Evolutionary conservation across 2,888 invertebrate genomes (phyloP).

Genomic region (Polyploca ridens): DNA sequence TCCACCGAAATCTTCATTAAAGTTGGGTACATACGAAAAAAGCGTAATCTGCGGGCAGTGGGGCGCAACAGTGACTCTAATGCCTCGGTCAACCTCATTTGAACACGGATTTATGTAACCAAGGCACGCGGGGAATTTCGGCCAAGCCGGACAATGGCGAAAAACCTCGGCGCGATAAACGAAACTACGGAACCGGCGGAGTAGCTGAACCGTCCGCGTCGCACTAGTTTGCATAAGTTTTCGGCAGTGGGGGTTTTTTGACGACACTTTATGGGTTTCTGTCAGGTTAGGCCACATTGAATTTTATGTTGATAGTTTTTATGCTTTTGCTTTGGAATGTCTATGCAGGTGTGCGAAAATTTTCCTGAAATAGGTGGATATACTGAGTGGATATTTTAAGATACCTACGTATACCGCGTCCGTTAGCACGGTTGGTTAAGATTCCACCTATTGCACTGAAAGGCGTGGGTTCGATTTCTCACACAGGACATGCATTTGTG

Average conservation of each 20-base stretch:
- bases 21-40: conserved; percentile 28
- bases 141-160: conserved; percentile 42
- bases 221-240: conserved; percentile 44
- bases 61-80: conserved; percentile 21
- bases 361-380: too few species aligned
- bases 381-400: too few species aligned
- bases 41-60: conserved; percentile 5
- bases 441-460: too few species aligned
- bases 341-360: not conserved
- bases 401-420: too few species aligned
- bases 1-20: conserved; percentile 24
- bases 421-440: too few species aligned
- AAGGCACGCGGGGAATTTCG: conserved; percentile 51
- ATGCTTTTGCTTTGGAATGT: not conserved
- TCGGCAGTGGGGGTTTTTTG: conserved; percentile 24
- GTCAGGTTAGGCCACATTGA: conserved; percentile 36
- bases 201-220: conserved; percentile 16
- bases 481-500: too few species aligned
- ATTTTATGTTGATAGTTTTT: conserved; percentile 32
- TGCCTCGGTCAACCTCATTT: conserved; percentile 23
- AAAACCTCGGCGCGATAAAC: conserved; percentile 50
- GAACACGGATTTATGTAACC: conserved; percentile 51
- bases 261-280: conserved; percentile 39
- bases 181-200: conserved; percentile 25
- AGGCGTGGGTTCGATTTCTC: too few species aligned